Conservation (phyloP, 2,113 vertebrate genomes). For the Microcebus lehilahytsara region DNA sequence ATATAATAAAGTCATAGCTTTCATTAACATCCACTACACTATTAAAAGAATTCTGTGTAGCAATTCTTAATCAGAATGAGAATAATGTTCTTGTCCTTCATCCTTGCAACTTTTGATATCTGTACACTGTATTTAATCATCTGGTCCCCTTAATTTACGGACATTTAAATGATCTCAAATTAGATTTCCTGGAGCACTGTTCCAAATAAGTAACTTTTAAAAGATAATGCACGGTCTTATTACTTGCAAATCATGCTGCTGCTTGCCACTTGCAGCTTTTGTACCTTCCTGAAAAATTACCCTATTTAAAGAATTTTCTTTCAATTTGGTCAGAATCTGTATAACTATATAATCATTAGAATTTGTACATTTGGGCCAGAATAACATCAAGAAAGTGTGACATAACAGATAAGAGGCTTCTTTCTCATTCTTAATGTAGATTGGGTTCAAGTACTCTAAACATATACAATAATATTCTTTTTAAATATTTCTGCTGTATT, state of each 20-base stretch:
- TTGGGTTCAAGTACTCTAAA: neutral
- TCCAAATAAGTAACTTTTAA: constrained; percentile 67
- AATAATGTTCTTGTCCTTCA: constrained; percentile 50
- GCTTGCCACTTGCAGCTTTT: constrained; percentile 38
- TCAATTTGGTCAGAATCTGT: neutral
- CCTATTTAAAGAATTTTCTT: constrained; percentile 41
- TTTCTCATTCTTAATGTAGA: constrained; percentile 4
- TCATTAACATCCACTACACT: constrained; percentile 42
- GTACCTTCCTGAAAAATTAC: constrained; percentile 42
- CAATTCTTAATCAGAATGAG: constrained; percentile 67
- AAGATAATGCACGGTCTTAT: constrained; percentile 53
- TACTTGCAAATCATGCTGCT: constrained; percentile 33
- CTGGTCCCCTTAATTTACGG: constrained; percentile 55
- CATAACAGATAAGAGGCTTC: constrained; percentile 3
- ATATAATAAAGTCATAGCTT: constrained; percentile 17
- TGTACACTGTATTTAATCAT: constrained; percentile 61
- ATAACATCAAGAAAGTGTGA: constrained; percentile 6
- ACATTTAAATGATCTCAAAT: constrained; percentile 70
- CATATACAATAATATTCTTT: neutral
- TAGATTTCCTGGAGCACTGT: constrained; percentile 65
- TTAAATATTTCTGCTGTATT: neutral
- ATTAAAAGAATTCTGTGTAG: constrained; percentile 6
- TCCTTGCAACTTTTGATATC: constrained; percentile 64
- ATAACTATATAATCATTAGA: neutral
- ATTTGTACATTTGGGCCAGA: constrained; percentile 20